Conservation (phyloP, 2,888 invertebrate genomes). For the Protodeltote pygarga region DNA sequence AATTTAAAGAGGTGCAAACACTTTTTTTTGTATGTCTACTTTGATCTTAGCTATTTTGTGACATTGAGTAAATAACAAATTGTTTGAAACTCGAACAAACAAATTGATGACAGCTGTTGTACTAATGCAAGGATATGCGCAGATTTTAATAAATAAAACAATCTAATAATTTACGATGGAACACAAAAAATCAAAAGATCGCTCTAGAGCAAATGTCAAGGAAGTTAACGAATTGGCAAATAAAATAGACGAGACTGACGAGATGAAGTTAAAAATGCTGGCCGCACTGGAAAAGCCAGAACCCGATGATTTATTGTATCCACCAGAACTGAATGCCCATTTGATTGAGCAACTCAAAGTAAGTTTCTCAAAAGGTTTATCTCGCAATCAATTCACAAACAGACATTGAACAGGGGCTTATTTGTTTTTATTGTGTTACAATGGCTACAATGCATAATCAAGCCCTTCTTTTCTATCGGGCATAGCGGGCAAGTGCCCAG, state of each 20-base stretch:
- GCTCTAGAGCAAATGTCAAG: constrained; percentile 58
- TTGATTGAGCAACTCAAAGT: constrained; percentile 88
- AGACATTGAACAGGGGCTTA: too few relatives aligned
- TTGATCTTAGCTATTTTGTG: too few relatives aligned
- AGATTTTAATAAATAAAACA: constrained; percentile 24
- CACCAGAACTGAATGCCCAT: constrained; percentile 88
- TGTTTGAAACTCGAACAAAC: constrained; percentile 43
- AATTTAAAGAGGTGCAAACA: too few relatives aligned
- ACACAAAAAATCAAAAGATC: constrained; percentile 58
- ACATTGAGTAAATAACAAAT: too few relatives aligned
- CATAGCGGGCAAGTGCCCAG: too few relatives aligned
- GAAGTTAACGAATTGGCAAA: constrained; percentile 65
- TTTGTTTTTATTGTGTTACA: too few relatives aligned
- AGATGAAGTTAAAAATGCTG: constrained; percentile 82
- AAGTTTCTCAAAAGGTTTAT: neutral
- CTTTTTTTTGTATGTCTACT: too few relatives aligned
- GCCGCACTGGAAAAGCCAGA: constrained; percentile 71
- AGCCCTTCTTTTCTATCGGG: too few relatives aligned
- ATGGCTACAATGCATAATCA: too few relatives aligned
- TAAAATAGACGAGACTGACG: constrained; percentile 83
- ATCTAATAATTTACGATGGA: constrained; percentile 43
- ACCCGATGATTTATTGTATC: constrained; percentile 83
- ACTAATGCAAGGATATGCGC: constrained; percentile 8
- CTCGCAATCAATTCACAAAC: neutral
- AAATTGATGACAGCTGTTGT: too few relatives aligned